Evolutionary conservation across 2,888 invertebrate species (phyloP).

Genomic region (Campaea margaritaria): DNA sequence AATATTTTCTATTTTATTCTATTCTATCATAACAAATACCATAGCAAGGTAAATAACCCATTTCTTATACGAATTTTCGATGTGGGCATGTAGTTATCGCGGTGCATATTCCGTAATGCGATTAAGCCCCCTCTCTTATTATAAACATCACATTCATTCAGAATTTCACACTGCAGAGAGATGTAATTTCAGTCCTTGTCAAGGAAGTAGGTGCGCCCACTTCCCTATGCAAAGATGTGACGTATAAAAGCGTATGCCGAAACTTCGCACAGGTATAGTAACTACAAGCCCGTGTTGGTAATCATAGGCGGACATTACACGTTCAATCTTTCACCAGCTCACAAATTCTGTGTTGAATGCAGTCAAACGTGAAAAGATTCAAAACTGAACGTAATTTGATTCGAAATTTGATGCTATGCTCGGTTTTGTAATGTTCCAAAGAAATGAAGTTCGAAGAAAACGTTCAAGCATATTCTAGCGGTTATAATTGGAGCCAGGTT

Average conservation of each 20-base stretch:
- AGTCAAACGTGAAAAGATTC: no score
- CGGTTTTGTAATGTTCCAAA: no score
- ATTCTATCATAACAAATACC: no score
- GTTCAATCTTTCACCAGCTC: no score
- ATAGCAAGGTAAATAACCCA: neutral
- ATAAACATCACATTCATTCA: conserved; percentile 14
- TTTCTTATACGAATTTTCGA: neutral
- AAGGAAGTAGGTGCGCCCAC: conserved; percentile 19
- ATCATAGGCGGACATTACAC: conserved; percentile 9
- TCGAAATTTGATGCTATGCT: no score
- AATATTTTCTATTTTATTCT: no score
- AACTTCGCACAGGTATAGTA: conserved; percentile 33
- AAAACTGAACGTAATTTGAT: no score
- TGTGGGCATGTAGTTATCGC: neutral
- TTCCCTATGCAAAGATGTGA: conserved; percentile 35
- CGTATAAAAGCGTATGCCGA: conserved; percentile 36
- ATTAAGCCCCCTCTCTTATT: conserved; percentile 17
- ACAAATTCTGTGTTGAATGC: no score
- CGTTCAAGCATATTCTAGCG: no score
- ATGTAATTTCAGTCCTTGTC: conserved; percentile 26
- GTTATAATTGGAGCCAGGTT: no score
- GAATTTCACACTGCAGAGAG: conserved; percentile 20
- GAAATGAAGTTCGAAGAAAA: no score
- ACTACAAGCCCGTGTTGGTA: conserved; percentile 31
- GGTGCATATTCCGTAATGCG: neutral